Base-by-base conservation (phyloP, 2,888 invertebrate species). In the Dynastes tityus region DNA sequence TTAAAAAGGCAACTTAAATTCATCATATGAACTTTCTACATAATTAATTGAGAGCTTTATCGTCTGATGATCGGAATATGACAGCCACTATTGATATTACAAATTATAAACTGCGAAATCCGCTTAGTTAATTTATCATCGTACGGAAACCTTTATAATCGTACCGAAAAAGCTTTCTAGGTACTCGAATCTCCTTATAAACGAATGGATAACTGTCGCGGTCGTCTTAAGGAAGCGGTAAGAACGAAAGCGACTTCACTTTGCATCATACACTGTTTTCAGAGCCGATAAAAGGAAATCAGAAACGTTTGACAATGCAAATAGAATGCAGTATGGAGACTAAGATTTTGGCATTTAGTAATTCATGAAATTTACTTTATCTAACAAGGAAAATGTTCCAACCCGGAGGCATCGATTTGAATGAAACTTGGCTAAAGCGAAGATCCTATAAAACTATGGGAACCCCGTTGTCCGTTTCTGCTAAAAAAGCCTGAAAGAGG, bases 81-180 rank as follows among this genome's bases (percentile, higher is more conserved):
- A 49, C 51, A 68, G 13, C 51, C 51, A 29, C 6, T 68, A 68
- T 27, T 51, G 51, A 51, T 22, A 9, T 51, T 68, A 67, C 45
- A 9, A 68, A 9, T 51, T 68, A 67, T 67, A 9, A 68, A 29
- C 27, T 40, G 51, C 29, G 49, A 51, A 68, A 68, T 68, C 29
- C 68, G 51, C 68, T 68, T 67, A 68, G 68, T 68, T 68, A 68
- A 68, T 68, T 68, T 68, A 68, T 22, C 22, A 13, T 13, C 16
- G n/a, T 32, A 29, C n/a, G 32, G 32, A 63, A 63, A 63, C 63
- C 29, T 58, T 63, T 63, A 63, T 63, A 13, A 11, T 63, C 22
- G 16, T 22, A 22, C 45, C 51, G 68, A 51, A 32, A 11, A 29
- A 27, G 68, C 68, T 68, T 68, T 68, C 68, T 68, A 53, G 49